A percentile compares a stretch with the other conserved stretches of the same genome.
These are phyloP conservation scores for Sminthurides bifidus DNA, from an alignment of 1,140 invertebrate species.

Conservation along the genomic window DNA sequence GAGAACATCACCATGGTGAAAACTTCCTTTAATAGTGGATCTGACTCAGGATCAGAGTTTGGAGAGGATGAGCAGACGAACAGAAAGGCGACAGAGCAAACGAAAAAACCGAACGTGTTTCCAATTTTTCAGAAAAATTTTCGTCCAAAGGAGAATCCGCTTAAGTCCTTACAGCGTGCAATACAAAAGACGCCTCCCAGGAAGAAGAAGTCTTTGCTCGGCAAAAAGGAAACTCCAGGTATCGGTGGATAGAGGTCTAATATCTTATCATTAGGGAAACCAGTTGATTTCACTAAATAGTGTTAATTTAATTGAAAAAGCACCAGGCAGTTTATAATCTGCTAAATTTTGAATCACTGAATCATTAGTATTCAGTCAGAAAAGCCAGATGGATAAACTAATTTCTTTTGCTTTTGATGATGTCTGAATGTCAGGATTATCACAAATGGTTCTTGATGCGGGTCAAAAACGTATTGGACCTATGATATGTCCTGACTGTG, in stretches of 20 bases:
- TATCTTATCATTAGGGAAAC: too few species aligned
- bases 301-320: too few species aligned
- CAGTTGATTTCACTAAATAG: neutral
- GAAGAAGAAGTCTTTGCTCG: slow-evolving; percentile 13
- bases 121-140: slow-evolving; percentile 28
- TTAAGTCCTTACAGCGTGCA: slow-evolving; percentile 10
- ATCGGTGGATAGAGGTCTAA: too few species aligned
- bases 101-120: slow-evolving; percentile 12
- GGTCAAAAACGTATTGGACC: slow-evolving; percentile 29
- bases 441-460: slow-evolving; percentile 28
- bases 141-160: slow-evolving; percentile 12
- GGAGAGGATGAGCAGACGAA: too few species aligned
- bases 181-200: slow-evolving; percentile 15
- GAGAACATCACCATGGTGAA: too few species aligned
- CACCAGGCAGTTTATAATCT: too few species aligned
- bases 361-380: too few species aligned
- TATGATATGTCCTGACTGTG: slow-evolving; percentile 23
- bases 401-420: neutral
- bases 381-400: too few species aligned
- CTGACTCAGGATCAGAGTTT: too few species aligned
- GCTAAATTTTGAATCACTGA: too few species aligned
- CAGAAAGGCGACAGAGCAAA: too few species aligned
- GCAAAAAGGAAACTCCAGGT: slow-evolving; percentile 27
- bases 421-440: slow-evolving; percentile 21
- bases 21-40: too few species aligned